phyloP scores from a whole-genome alignment of 2,888 invertebrate genomes.

The Unio pictorum region DNA sequence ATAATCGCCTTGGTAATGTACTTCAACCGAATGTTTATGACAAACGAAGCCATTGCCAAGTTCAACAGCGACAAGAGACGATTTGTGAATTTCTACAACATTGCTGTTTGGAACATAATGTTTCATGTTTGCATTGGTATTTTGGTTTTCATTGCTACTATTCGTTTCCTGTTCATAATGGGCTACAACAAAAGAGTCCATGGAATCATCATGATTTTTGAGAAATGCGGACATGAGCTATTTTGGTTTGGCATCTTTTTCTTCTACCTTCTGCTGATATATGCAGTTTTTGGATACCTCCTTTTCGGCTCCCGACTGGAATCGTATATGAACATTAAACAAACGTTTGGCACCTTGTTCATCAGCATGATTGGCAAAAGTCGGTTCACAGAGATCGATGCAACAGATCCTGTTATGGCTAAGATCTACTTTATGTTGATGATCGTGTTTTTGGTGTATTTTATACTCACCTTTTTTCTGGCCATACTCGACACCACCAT shows the following conservation, averaged over 20 bases:
- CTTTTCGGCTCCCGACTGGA: constrained; percentile 44
- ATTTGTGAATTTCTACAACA: constrained; percentile 56
- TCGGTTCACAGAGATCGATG: constrained; percentile 45
- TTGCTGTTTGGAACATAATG: constrained; percentile 50
- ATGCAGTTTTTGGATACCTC: constrained; percentile 44
- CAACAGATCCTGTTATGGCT: constrained; percentile 39
- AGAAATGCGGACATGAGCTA: constrained; percentile 39
- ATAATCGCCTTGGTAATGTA: constrained; percentile 41
- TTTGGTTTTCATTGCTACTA: constrained; percentile 47
- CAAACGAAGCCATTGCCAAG: constrained; percentile 32
- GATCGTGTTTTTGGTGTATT: constrained; percentile 52
- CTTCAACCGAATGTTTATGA: constrained; percentile 27
- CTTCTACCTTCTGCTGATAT: constrained; percentile 39
- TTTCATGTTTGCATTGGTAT: constrained; percentile 41
- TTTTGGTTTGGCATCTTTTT: constrained; percentile 53
- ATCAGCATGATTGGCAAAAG: constrained; percentile 55
- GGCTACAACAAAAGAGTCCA: constrained; percentile 51
- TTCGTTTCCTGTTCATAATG: constrained; percentile 52
- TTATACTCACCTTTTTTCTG: constrained; percentile 55
- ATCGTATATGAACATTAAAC: constrained; percentile 42
- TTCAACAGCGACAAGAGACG: constrained; percentile 45
- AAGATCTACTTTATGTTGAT: constrained; percentile 53
- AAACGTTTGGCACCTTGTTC: constrained; percentile 47
- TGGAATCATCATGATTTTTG: constrained; percentile 43
- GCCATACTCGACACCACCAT: constrained; percentile 50